A percentile compares a stretch with the other conserved stretches of the same genome.
Conservation (phyloP, 1,140 invertebrate species). For the Drosophila santomea region DNA sequence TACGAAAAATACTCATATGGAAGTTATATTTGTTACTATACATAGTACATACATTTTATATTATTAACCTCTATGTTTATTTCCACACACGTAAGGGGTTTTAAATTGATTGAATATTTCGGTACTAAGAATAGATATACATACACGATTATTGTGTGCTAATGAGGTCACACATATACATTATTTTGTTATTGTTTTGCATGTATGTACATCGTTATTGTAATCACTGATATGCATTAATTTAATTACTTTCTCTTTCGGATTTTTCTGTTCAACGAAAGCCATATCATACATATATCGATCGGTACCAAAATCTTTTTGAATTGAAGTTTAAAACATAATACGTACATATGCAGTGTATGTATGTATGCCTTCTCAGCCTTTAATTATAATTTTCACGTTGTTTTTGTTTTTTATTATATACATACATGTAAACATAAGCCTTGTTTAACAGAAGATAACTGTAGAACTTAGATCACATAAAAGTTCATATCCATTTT, state of each 20-base stretch:
- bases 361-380: conserved; percentile 1
- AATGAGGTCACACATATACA: conserved; percentile 23
- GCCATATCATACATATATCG: conserved; percentile 14
- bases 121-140: conserved; percentile 32
- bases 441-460: conserved; percentile 13
- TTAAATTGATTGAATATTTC: conserved; percentile 37
- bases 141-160: conserved; percentile 21
- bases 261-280: conserved; percentile 23
- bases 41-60: conserved; percentile 66
- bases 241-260: conserved; percentile 58
- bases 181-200: conserved; percentile 28
- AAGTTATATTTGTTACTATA: conserved; percentile 77
- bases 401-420: background rate
- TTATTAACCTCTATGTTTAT: conserved; percentile 65
- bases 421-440: conserved; percentile 9
- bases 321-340: conserved; percentile 32
- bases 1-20: conserved; percentile 81
- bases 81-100: conserved; percentile 56
- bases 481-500: conserved; percentile 23
- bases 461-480: conserved; percentile 34
- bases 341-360: conserved; percentile 6
- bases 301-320: conserved; percentile 26
- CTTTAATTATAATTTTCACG: conserved; percentile 8
- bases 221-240: conserved; percentile 77
- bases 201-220: conserved; percentile 53